Evolutionary conservation across 2,113 vertebrate species (phyloP), one percentile per base, ranked within the genome.

Genomic region (Trichechus manatus): DNA sequence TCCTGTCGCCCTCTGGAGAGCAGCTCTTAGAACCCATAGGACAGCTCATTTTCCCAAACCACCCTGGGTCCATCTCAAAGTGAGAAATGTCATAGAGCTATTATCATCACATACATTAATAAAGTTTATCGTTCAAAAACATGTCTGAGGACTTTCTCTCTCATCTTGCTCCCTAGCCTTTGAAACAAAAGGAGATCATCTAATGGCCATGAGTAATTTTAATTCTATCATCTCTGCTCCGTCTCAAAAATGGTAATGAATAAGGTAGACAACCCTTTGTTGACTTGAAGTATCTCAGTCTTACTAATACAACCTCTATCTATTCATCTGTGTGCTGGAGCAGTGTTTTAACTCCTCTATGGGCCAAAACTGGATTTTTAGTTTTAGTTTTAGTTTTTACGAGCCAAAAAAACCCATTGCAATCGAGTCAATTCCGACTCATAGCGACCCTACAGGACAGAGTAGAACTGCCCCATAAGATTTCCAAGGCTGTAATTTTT

Each of bases 181-280:
- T 64, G 87, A 97, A 29, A 66, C 79, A 92, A 56, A 87, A 93
- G 50, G 78, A 89, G 25, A 17, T 92, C 42, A 47, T 53, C 42
- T 61, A 56, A 91, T 74, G 66, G 44, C 75, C 53, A 23, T 10
- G 72, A 29, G 50, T 68, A 68, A 90, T 95, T 96, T 91, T 92
- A 85, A 50, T 82, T 80, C 94, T 89, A 82, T 80, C 17, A 59
- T 89, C 78, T 96, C 87, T 93, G 83, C 89, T 31, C 56, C 56
- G 42, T 87, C 77, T 89, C 75, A 33, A 53, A 61, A 68, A 77
- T 59, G 86, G 23, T 87, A 61, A 94, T 81, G 80, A 95, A 82
- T 78, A 84, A 74, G 92, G 50, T 86, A 90, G 82, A 85, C 36
- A 13, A 13, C 50, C 9, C 31, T 17, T 78, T 80, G n/a, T 44